Conservation (phyloP, 37 sponge, comb jelly and placozoan species). For the Hormiphora californensis region DNA sequence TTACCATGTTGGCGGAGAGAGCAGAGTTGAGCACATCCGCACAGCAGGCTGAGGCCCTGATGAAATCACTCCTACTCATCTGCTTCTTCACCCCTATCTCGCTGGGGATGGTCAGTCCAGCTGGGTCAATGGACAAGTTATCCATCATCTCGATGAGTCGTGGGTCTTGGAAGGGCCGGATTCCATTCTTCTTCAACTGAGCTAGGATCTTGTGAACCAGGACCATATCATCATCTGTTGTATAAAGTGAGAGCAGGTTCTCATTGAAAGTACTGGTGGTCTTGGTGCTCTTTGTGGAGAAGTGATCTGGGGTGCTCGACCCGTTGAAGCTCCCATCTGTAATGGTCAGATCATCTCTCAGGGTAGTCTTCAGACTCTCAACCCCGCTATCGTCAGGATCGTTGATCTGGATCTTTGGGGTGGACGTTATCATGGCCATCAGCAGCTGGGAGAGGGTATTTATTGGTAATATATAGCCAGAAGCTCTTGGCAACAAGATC, state of each 20-base stretch:
- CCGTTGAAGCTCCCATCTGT: too few species aligned
- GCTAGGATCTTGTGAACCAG: neutral
- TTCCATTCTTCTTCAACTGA: slow-evolving; percentile 8
- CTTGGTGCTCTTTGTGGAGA: neutral
- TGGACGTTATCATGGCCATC: neutral
- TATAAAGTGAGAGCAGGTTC: neutral
- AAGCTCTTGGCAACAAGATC: too few species aligned
- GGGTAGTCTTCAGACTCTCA: too few species aligned
- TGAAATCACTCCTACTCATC: neutral
- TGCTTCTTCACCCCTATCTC: slow-evolving; percentile 9
- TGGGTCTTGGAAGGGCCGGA: neutral
- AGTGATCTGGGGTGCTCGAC: too few species aligned
- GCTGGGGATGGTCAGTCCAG: neutral
- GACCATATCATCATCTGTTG: neutral
- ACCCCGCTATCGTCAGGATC: too few species aligned
- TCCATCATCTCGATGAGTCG: neutral
- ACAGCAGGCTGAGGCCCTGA: neutral
- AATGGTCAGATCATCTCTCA: too few species aligned
- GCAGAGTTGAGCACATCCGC: neutral
- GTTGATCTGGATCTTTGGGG: neutral
- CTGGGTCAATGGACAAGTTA: neutral
- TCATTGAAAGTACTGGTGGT: neutral
- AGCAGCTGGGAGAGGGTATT: too few species aligned
- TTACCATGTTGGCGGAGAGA: slow-evolving; percentile 34
- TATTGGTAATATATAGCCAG: too few species aligned